Base-by-base conservation (phyloP, 2,113 vertebrate species). In the Tor tambroides region DNA sequence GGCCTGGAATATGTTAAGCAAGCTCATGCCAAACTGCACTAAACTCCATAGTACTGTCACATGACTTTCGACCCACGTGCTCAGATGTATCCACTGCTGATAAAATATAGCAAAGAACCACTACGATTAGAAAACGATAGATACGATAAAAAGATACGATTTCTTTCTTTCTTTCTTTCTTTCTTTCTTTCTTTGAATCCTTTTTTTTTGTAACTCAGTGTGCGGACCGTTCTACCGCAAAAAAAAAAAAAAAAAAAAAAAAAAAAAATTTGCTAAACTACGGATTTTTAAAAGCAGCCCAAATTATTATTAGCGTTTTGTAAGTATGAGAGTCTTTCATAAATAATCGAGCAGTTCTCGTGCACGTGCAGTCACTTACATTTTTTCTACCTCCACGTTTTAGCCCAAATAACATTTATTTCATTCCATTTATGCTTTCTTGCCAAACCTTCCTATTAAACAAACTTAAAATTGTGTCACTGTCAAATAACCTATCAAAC, bases 11-110 rank as follows among this genome's bases (percentile, higher is more conserved):
- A 80, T 61, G 54, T 35, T 80, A 23, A 80, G 78, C 30, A 80
- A 56, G 21, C 78, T 41, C 12, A 61, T 26, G 15, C 61, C 38
- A 59, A 75, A 61, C 65, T 71, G 78, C 78, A 82, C 51, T 59
- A 82, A 69, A 81, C 51, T 23, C 72, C 59, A 72, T 51, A 74
- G 77, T 65, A 54, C 9, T 17, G 38, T 75, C 30, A 80, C 81
- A 51, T 72, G 63, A 67, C 26, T 82, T 65, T 30, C 26, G 30
- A 38, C 49, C 56, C 35, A 80, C 67, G 65, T 61, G 56, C 46
- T 26, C 21, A 43, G 30, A 69, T 6, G 6, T 56, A 69, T 5
- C 26, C 28, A 43, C 23, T 28, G 54, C 28, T 69, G 28, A 77
- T 74, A 46, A 80, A 79, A 46, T 49, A 32, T n/a, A 41, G 30